Conservation (phyloP, 2,797 vertebrate genomes). For the Antennarius maculatus region DNA sequence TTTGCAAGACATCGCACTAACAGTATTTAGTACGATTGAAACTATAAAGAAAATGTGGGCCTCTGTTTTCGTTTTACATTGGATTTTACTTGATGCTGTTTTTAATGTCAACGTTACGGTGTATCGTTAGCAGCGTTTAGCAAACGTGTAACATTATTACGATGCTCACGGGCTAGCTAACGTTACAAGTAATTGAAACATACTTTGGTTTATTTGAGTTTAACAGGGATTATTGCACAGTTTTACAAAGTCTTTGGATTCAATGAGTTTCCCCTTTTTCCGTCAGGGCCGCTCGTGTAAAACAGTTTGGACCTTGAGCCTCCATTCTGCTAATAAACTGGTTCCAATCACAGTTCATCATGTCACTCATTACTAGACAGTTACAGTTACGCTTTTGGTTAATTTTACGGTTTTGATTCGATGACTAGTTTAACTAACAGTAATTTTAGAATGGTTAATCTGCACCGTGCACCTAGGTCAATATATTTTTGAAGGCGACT, state of each 20-base stretch:
- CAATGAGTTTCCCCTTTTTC: neutral
- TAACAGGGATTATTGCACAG: neutral
- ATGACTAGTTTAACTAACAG: neutral
- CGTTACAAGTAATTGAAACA: neutral
- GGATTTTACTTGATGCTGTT: neutral
- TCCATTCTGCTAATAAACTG: neutral
- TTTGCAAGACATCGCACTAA: too few species aligned
- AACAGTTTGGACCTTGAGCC: neutral
- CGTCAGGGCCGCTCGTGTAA: neutral
- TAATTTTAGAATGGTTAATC: neutral
- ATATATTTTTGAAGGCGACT: neutral
- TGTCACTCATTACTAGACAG: neutral
- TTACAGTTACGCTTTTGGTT: neutral
- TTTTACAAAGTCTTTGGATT: rapidly evolving
- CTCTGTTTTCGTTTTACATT: neutral
- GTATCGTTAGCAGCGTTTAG: constrained; percentile 45
- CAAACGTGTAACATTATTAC: constrained; percentile 47
- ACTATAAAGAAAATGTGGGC: rapidly evolving
- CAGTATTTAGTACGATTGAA: neutral
- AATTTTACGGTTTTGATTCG: neutral
- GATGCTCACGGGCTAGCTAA: constrained; percentile 9
- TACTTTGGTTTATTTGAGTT: neutral
- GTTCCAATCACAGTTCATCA: neutral
- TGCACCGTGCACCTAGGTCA: neutral
- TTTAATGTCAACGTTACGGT: constrained; percentile 17